Evolutionary conservation across 2,113 vertebrate species (phyloP).

Genomic region (Nerophis ophidion): DNA sequence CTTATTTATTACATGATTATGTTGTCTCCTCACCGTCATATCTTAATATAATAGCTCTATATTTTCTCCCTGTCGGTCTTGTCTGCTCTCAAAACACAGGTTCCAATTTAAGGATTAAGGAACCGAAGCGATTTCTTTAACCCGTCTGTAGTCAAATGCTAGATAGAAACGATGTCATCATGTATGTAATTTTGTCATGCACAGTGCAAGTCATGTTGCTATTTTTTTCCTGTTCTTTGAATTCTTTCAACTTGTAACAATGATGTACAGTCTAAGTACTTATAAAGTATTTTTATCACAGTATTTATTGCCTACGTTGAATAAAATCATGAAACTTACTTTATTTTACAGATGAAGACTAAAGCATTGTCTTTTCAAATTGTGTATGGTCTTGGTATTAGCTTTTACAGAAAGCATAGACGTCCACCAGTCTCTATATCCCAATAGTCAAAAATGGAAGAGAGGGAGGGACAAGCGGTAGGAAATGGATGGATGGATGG

Average conservation of each 20-base stretch:
- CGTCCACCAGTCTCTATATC: too few species aligned
- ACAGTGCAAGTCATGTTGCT: conserved; percentile 78
- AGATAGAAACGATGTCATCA: conserved; percentile 49
- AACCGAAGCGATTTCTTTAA: conserved; percentile 49
- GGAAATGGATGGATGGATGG: too few species aligned
- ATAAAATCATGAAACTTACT: conserved; percentile 96
- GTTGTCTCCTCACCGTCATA: conserved; percentile 31
- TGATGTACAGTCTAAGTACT: conserved; percentile 94
- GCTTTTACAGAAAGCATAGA: neutral
- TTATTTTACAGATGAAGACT: conserved; percentile 83
- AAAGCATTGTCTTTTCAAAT: conserved; percentile 35
- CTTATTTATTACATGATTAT: conserved; percentile 58
- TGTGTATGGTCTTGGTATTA: neutral
- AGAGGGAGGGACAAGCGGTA: too few species aligned
- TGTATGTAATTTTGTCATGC: conserved; percentile 66
- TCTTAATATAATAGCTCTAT: conserved; percentile 42
- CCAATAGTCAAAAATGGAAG: too few species aligned
- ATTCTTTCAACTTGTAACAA: conserved; percentile 86
- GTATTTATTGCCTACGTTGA: conserved; percentile 99
- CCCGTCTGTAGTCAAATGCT: conserved; percentile 66
- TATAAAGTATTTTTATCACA: conserved; percentile 99
- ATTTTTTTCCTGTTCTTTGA: conserved; percentile 75
- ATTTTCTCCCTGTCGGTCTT: conserved; percentile 24
- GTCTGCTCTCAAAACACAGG: conserved; percentile 39
- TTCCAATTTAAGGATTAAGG: conserved; percentile 34